These are phyloP conservation scores for Trissonchulus latispiculum DNA, from an alignment of 2,888 invertebrate genomes.

Conservation along the genomic window DNA sequence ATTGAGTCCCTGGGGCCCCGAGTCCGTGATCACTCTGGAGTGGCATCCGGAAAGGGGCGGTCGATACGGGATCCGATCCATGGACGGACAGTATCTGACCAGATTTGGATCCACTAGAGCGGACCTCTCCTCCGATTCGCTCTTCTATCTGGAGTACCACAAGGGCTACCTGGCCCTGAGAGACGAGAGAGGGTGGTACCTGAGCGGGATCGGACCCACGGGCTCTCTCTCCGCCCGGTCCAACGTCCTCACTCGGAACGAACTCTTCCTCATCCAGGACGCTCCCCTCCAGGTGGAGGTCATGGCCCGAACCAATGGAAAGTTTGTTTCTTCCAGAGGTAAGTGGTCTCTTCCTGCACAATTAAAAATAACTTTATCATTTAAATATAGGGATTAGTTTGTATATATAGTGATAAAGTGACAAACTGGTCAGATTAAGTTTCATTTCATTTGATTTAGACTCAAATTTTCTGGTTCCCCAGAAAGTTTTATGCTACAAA, in stretches of 20 bases:
- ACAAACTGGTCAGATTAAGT: too few relatives aligned
- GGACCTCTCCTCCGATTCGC: background rate
- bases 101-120: background rate
- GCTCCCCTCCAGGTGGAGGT: background rate
- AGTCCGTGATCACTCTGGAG: background rate
- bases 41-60: slow-evolving; percentile 4
- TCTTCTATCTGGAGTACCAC: slow-evolving; percentile 4
- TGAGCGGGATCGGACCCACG: background rate
- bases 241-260: background rate
- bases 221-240: background rate
- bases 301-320: background rate
- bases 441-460: too few relatives aligned
- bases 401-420: too few relatives aligned
- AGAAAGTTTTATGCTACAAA: too few relatives aligned
- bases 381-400: too few relatives aligned
- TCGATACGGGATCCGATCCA: background rate
- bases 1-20: background rate
- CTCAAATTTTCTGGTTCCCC: too few relatives aligned
- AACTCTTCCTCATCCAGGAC: background rate
- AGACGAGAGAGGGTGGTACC: background rate
- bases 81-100: background rate
- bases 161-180: background rate
- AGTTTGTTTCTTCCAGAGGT: background rate
- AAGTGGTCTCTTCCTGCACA: too few relatives aligned
- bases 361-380: too few relatives aligned